Evolutionary conservation across 2,797 vertebrate genomes (phyloP).

Genomic region (Gallinago stenura): DNA sequence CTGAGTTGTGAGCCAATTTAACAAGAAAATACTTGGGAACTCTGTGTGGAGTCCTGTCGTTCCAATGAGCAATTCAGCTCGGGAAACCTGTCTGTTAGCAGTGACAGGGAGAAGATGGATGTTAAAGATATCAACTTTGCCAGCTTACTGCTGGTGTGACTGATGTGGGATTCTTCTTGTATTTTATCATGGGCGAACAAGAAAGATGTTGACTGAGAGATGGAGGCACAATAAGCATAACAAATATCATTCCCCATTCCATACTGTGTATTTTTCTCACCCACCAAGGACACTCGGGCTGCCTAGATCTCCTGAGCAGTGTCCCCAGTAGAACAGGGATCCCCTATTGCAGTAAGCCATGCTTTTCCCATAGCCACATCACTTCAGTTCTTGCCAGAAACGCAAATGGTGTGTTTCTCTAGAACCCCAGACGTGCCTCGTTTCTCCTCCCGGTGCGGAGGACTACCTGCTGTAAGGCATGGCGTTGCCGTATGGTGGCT

Average conservation of each 20-base stretch:
- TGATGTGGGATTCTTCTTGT: constrained; percentile 24
- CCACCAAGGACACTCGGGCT: not conserved
- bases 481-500: rapidly evolving
- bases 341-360: not conserved
- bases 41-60: constrained; percentile 21
- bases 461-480: not conserved
- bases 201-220: constrained; percentile 50
- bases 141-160: constrained; percentile 8
- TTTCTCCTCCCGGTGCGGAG: not conserved
- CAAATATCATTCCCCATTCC: not conserved
- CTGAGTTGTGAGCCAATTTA: not conserved
- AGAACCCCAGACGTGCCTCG: too few relatives aligned
- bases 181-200: constrained; percentile 4
- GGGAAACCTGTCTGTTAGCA: constrained; percentile 46
- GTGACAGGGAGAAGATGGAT: constrained; percentile 50
- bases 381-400: not conserved
- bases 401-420: not conserved
- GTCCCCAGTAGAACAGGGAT: not conserved
- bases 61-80: not conserved
- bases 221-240: not conserved
- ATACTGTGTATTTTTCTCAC: not conserved
- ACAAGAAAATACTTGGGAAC: constrained; percentile 40
- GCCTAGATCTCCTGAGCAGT: not conserved
- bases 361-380: not conserved
- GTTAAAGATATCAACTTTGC: constrained; percentile 41